Evolutionary conservation across 2,888 invertebrate species (phyloP).

Genomic region (Sminthurides aquaticus): DNA sequence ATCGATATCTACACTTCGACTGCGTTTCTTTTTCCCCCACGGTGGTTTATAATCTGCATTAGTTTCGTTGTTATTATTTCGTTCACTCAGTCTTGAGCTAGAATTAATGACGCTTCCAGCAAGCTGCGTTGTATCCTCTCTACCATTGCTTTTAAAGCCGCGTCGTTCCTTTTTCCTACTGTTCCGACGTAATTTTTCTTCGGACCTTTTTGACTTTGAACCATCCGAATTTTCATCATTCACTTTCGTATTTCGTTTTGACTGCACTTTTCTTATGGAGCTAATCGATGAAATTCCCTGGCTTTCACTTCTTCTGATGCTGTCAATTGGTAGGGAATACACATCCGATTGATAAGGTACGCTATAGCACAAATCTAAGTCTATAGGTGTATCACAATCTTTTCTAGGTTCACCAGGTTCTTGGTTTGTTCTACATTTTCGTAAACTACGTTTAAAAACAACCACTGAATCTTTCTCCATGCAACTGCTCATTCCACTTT

Average conservation of each 20-base stretch:
- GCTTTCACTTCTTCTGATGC: neutral
- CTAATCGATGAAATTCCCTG: neutral
- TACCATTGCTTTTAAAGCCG: neutral
- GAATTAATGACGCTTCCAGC: neutral
- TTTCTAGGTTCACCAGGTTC: neutral
- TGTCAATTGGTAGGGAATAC: conserved; percentile 40
- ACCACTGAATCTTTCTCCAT: conserved; percentile 1
- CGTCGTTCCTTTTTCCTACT: neutral
- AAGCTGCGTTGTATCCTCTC: neutral
- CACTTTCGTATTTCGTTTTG: neutral
- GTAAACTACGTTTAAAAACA: neutral
- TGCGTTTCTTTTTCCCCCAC: conserved; percentile 23
- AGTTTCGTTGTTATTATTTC: conserved; percentile 23
- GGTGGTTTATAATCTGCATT: conserved; percentile 8
- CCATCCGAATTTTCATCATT: neutral
- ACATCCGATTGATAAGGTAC: conserved; percentile 40
- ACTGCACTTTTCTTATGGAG: neutral
- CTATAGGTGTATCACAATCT: neutral
- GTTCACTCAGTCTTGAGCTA: conserved; percentile 23
- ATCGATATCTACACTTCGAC: conserved; percentile 30
- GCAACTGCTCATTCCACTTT: conserved; percentile 14
- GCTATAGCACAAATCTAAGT: conserved; percentile 24
- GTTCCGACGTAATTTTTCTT: neutral
- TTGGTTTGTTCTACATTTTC: neutral
- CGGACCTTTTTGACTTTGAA: neutral